Conservation (phyloP, 2,888 invertebrate species). For the Caenorhabditis sulstoni region DNA sequence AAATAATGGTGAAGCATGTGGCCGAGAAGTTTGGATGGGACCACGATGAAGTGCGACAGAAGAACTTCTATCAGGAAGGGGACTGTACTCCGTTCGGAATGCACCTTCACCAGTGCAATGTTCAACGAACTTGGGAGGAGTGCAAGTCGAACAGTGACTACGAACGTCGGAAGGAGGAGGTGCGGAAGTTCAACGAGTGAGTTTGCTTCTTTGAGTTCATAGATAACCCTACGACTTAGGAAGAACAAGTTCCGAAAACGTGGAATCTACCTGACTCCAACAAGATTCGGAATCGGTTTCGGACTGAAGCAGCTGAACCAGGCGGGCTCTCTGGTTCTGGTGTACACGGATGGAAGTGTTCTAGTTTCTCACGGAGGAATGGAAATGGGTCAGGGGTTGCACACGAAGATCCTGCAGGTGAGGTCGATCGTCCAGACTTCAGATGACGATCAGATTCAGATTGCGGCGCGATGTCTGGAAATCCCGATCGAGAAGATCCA, state of each 20-base stretch:
- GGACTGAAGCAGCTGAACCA: conserved; percentile 80
- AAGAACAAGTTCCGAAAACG: conserved; percentile 73
- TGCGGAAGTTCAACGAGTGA: conserved; percentile 81
- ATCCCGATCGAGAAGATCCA: conserved; percentile 74
- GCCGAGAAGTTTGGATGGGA: conserved; percentile 83
- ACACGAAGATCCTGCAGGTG: conserved; percentile 94
- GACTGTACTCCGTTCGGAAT: conserved; percentile 89
- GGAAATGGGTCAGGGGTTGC: conserved; percentile 97
- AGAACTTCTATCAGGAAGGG: conserved; percentile 90
- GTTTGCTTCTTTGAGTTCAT: not conserved
- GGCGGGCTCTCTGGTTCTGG: conserved; percentile 89
- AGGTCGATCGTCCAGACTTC: not conserved
- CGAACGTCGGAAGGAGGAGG: conserved; percentile 70
- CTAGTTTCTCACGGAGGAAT: conserved; percentile 90
- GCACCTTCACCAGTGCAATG: conserved; percentile 86
- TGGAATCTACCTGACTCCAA: conserved; percentile 77
- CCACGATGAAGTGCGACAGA: conserved; percentile 81
- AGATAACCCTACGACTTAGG: conserved; percentile 48
- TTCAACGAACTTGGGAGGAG: conserved; percentile 80
- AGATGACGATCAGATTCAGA: conserved; percentile 37
- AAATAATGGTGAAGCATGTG: conserved; percentile 88
- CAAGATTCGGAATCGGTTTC: conserved; percentile 81
- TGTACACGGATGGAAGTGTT: conserved; percentile 89
- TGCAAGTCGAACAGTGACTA: conserved; percentile 79
- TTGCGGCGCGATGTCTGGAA: conserved; percentile 75